A percentile compares a stretch with the other conserved stretches of the same genome.
Conservation (phyloP, 2,888 invertebrate genomes). For the Glaucopsyche alexis region DNA sequence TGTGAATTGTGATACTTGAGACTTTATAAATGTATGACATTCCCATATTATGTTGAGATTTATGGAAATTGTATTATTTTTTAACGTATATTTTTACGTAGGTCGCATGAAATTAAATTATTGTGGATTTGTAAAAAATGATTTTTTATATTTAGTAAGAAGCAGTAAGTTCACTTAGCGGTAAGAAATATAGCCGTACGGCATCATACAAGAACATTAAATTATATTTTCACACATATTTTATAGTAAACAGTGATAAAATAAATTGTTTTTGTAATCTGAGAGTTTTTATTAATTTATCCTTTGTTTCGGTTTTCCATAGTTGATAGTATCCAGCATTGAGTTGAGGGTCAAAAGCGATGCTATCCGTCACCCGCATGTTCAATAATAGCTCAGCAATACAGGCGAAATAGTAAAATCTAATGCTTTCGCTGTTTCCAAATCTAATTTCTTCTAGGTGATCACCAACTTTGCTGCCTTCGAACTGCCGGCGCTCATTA, state of each 20-base stretch:
- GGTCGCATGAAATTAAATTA: conserved; percentile 7
- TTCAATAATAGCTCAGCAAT: too few species aligned
- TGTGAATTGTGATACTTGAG: conserved; percentile 21
- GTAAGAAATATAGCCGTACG: not conserved
- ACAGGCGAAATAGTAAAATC: too few species aligned
- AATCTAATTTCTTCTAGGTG: too few species aligned
- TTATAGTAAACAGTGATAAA: conserved; percentile 52
- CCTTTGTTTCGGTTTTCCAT: conserved; percentile 9
- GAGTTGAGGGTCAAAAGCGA: not conserved
- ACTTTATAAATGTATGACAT: conserved; percentile 28
- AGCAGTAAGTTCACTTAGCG: not conserved
- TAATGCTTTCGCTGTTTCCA: too few species aligned
- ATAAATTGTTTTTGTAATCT: conserved; percentile 38
- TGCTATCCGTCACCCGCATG: not conserved
- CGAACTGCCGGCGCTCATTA: too few species aligned
- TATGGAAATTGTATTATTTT: conserved; percentile 20
- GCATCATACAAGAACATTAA: conserved; percentile 46
- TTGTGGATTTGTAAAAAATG: not conserved
- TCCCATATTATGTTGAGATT: conserved; percentile 16
- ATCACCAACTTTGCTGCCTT: too few species aligned
- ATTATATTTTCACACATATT: conserved; percentile 42
- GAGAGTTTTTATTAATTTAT: conserved; percentile 31
- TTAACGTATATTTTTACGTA: conserved; percentile 16
- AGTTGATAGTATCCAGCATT: not conserved
- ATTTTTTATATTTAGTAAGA: not conserved